Percentiles rank a stretch among this genome's conserved stretches.
Conservation (phyloP, 2,797 vertebrate genomes). For the Gastrophryne carolinensis region DNA sequence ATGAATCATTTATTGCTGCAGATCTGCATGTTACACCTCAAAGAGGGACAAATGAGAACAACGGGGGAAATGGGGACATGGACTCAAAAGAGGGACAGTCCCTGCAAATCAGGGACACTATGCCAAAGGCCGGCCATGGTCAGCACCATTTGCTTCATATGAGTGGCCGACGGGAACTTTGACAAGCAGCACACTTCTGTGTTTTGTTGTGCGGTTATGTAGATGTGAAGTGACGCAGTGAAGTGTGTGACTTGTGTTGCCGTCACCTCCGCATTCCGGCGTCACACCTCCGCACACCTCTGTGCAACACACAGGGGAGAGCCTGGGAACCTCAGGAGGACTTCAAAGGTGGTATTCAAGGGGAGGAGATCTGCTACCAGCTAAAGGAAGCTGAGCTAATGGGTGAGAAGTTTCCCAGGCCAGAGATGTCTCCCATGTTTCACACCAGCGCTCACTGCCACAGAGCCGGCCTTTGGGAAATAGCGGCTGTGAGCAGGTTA, state of each 20-base stretch:
- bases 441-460: too few relatives aligned
- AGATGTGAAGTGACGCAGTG: not conserved
- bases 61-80: too few relatives aligned
- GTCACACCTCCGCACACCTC: not conserved
- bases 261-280: not conserved
- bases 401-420: not conserved
- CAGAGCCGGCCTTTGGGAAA: too few relatives aligned
- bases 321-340: not conserved
- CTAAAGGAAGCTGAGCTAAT: not conserved
- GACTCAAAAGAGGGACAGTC: too few relatives aligned
- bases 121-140: too few relatives aligned
- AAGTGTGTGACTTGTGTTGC: not conserved
- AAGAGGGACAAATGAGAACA: too few relatives aligned
- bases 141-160: too few relatives aligned
- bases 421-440: too few relatives aligned
- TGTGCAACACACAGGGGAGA: not conserved
- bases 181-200: not conserved
- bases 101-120: too few relatives aligned
- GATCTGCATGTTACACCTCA: too few relatives aligned
- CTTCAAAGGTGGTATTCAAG: not conserved
- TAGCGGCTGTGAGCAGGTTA: too few relatives aligned
- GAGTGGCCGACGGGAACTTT: not conserved
- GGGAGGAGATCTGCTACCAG: not conserved
- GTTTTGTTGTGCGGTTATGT: not conserved
- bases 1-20: too few relatives aligned